These are phyloP conservation scores for Marmota flaviventris DNA, from an alignment of 2,113 vertebrate species.

Conservation along the genomic window DNA sequence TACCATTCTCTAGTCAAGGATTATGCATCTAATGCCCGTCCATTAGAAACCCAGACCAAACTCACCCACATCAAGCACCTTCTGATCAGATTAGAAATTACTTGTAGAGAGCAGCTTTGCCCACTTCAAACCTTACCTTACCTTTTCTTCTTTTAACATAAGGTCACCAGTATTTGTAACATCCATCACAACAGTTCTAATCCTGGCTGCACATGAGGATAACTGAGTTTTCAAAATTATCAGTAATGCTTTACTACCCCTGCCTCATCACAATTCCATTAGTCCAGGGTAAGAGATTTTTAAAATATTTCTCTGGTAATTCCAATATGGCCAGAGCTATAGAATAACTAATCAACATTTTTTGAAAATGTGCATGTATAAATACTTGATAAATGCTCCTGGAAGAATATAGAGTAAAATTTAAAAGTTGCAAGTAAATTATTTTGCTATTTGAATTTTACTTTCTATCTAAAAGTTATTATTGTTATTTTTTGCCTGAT, in stretches of 20 bases:
- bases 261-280: neutral
- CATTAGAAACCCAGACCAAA: neutral
- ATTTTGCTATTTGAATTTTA: slow-evolving; percentile 54
- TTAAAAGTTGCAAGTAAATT: slow-evolving; percentile 8
- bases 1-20: neutral
- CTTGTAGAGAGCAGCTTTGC: neutral
- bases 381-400: neutral
- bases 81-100: slow-evolving; percentile 3
- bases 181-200: neutral
- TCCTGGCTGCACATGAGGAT: neutral
- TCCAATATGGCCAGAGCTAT: neutral
- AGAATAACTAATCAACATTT: neutral
- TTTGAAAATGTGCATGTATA: neutral
- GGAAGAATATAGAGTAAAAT: neutral
- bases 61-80: neutral
- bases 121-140: neutral
- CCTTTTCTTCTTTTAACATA: slow-evolving; percentile 12
- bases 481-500: neutral
- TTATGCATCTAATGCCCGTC: neutral
- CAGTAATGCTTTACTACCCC: neutral
- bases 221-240: neutral
- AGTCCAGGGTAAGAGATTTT: neutral
- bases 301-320: neutral
- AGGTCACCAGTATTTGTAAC: neutral
- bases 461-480: neutral